Conservation (phyloP, 2,797 vertebrate genomes). For the Leptodactylus fallax region DNA sequence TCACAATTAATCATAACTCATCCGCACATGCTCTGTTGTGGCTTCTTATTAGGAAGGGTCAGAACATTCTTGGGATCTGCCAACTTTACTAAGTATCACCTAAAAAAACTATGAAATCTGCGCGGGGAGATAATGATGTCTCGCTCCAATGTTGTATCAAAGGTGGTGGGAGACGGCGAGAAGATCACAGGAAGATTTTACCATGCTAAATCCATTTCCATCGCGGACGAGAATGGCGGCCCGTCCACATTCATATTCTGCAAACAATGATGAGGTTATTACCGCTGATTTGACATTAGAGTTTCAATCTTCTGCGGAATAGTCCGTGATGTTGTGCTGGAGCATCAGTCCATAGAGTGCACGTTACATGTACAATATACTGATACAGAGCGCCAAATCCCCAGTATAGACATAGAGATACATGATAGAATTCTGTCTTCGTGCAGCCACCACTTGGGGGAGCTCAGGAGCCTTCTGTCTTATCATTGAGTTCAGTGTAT, state of each 20-base stretch:
- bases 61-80: slow-evolving; percentile 36
- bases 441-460: background rate
- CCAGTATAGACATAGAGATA: too few relatives aligned
- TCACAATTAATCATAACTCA: slow-evolving; percentile 49
- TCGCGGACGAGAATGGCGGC: background rate
- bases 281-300: too few relatives aligned
- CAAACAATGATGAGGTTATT: background rate
- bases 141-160: background rate
- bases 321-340: too few relatives aligned
- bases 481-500: too few relatives aligned
- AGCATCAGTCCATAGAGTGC: too few relatives aligned
- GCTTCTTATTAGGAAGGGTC: slow-evolving; percentile 43
- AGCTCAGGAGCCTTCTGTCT: too few relatives aligned
- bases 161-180: background rate
- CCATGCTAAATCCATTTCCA: background rate
- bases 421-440: background rate
- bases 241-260: background rate
- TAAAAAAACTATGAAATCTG: slow-evolving; percentile 45
- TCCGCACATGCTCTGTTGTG: slow-evolving; percentile 37
- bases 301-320: too few relatives aligned
- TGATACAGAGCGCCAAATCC: too few relatives aligned
- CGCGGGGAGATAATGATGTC: slow-evolving; percentile 54
- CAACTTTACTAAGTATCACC: slow-evolving; percentile 56
- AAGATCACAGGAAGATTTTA: background rate
- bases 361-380: too few relatives aligned